Base-by-base conservation (phyloP, 2,797 vertebrate genomes). In the Myotis planiceps region DNA sequence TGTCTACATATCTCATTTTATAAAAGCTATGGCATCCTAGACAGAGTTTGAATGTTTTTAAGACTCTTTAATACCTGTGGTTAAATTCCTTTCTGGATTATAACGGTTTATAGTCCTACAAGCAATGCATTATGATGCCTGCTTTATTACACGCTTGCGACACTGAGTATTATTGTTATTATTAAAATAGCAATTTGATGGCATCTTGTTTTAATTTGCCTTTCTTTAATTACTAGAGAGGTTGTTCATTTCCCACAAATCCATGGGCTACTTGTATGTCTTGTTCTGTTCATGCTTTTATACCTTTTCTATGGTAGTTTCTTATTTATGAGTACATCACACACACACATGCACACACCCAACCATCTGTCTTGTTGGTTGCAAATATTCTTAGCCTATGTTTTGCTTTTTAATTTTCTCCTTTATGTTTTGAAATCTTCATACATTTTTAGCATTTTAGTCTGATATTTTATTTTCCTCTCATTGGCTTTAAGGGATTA, bases 361-460 rank as follows among this genome's bases (percentile, higher is more conserved):
- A 66, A 3, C 4, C 42, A 66, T 66, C 85, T 91, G 27, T n/a
- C n/a, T 51, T 53, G 14, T 88, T 65, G 27, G 21, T 37, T 95
- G 32, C n/a, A 89, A 65, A 66, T 88, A 88, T 79, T 81, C 42
- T 42, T 79, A 49, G 25, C 75, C 45, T 80, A 81, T 19, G 15
- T n/a, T 75, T 87, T 72, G 60, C 19, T 92, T 92, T 94, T 47
- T 14, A 88, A 65, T 79, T 86, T 79, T 95, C 21, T 90, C 83
- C 68, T 66, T 83, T 55, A 84, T 78, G 23, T 68, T 95, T 94
- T 49, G 45, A 92, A 93, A 80, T 84, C 15, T 34, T 83, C 58
- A 93, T 16, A 47, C 10, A 55, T 45, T 78, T 85, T n/a, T 49
- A 75, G 51, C 72, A 76, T 51, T 89, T 95, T 71, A 27, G 29